Conservation (phyloP, 2,113 vertebrate species). For the Emydocephalus ijimae region DNA sequence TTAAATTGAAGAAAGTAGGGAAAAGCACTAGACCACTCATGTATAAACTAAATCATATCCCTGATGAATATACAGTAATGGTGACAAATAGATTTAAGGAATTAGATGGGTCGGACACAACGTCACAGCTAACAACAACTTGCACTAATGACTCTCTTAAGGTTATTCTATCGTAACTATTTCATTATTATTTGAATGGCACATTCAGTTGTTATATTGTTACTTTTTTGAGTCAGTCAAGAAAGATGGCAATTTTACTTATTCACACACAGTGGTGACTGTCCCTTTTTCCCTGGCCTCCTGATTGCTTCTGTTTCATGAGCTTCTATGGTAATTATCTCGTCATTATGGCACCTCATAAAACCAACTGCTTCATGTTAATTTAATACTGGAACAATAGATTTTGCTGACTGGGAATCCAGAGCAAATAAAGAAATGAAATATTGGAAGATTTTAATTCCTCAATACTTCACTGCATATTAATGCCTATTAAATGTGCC, state of each 20-base stretch:
- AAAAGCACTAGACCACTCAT: too few relatives aligned
- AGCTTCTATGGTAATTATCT: constrained; percentile 1
- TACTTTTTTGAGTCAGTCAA: background rate
- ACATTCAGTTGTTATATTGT: background rate
- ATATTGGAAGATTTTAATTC: background rate
- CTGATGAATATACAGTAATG: too few relatives aligned
- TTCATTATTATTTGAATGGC: background rate
- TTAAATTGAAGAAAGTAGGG: too few relatives aligned
- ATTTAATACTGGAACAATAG: background rate
- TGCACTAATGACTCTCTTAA: constrained; percentile 4
- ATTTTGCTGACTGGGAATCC: background rate
- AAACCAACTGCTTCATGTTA: constrained; percentile 12
- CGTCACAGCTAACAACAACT: background rate
- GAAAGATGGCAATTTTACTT: background rate
- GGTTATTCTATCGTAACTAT: background rate
- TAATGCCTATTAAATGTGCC: background rate
- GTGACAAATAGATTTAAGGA: too few relatives aligned
- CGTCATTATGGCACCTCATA: background rate
- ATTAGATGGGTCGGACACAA: too few relatives aligned
- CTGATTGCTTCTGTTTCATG: background rate
- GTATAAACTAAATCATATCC: too few relatives aligned
- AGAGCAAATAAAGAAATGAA: background rate
- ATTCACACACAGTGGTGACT: background rate
- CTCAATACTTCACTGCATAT: background rate
- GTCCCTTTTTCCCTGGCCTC: background rate